Conservation (phyloP, 2,888 invertebrate genomes). For the Leptinotarsa tumamoca region DNA sequence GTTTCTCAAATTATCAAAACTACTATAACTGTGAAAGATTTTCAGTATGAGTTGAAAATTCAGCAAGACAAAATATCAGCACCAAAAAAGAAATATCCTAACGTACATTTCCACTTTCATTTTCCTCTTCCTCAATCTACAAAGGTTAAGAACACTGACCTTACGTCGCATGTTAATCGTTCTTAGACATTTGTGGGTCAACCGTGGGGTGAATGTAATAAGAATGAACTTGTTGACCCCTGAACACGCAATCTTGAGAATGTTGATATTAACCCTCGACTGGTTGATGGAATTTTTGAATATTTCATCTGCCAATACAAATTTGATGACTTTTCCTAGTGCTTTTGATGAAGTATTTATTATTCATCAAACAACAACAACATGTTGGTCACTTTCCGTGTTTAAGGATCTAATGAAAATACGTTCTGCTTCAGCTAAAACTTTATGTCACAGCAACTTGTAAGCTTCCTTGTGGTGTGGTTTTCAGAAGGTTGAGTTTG, state of each 20-base stretch:
- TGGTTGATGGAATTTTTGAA: neutral
- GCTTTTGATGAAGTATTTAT: neutral
- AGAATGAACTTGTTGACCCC: slow-evolving; percentile 38
- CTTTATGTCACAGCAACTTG: no score
- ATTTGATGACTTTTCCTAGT: neutral
- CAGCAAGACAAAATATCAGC: neutral
- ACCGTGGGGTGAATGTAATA: slow-evolving; percentile 27
- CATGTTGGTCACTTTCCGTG: neutral
- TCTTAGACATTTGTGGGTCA: slow-evolving; percentile 5
- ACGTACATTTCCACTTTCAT: neutral
- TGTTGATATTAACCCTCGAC: neutral
- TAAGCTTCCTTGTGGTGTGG: no score
- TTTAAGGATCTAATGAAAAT: no score
- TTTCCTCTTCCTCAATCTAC: neutral
- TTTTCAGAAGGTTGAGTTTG: no score
- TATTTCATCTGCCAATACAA: neutral
- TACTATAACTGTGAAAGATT: no score
- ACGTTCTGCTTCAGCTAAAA: no score
- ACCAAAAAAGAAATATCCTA: neutral
- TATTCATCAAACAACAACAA: neutral
- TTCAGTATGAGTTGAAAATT: no score
- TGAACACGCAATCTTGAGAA: slow-evolving; percentile 35
- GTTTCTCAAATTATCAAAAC: no score
- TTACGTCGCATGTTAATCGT: slow-evolving; percentile 4
- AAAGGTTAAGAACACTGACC: slow-evolving; percentile 19